Conservation (phyloP, 92 coral and sea anemone species). For the Palythoa grandiflora region DNA sequence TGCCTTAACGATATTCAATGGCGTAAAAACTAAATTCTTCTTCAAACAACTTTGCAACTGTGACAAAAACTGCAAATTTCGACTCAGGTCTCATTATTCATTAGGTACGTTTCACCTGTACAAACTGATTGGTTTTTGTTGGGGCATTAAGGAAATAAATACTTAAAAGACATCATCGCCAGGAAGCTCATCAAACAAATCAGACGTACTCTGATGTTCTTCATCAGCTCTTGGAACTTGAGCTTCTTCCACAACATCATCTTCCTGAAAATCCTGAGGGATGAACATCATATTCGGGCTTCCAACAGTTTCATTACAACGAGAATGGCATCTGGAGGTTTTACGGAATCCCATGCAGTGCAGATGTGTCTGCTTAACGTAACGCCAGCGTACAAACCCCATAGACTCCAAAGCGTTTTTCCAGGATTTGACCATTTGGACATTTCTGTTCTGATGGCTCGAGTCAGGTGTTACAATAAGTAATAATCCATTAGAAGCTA, state of each 20-base stretch:
- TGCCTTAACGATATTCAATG: too few relatives aligned
- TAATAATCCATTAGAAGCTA: slow-evolving; percentile 80
- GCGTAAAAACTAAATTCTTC: too few relatives aligned
- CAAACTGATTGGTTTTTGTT: too few relatives aligned
- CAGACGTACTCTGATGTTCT: slow-evolving; percentile 44
- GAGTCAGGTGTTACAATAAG: slow-evolving; percentile 96
- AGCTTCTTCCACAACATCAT: slow-evolving; percentile 51
- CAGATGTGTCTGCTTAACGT: slow-evolving; percentile 84
- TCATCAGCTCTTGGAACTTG: slow-evolving; percentile 44
- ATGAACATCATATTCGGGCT: slow-evolving; percentile 84
- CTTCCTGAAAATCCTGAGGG: slow-evolving; percentile 89
- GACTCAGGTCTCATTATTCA: too few relatives aligned
- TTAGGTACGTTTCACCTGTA: too few relatives aligned
- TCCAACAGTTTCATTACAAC: slow-evolving; percentile 46
- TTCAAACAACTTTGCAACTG: too few relatives aligned
- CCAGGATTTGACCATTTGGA: slow-evolving; percentile 95
- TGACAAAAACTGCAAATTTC: too few relatives aligned
- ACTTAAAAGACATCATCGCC: slow-evolving; percentile 12
- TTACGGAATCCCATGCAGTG: slow-evolving; percentile 98
- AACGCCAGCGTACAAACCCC: slow-evolving; percentile 94
- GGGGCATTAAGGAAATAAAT: not conserved
- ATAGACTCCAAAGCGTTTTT: slow-evolving; percentile 87
- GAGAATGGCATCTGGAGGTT: slow-evolving; percentile 76
- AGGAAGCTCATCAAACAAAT: slow-evolving; percentile 64
- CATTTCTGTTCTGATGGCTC: slow-evolving; percentile 93